Evolutionary conservation across 2,888 invertebrate genomes (phyloP).

Genomic region (Hesperia comma): DNA sequence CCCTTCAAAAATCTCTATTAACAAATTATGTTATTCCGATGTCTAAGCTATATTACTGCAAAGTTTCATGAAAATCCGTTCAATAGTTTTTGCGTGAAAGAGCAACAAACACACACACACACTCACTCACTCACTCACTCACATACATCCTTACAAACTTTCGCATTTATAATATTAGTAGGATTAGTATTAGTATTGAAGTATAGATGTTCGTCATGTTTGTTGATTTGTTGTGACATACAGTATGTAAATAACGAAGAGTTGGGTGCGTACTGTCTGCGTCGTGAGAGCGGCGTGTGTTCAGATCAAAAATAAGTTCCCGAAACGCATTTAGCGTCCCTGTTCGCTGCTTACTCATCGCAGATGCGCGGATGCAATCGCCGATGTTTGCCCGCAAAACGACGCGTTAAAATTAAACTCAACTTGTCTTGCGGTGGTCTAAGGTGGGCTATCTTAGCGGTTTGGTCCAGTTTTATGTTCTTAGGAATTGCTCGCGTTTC

Average conservation of each 20-base stretch:
- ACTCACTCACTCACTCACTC: too few relatives aligned
- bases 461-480: too few relatives aligned
- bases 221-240: constrained; percentile 6
- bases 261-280: background rate
- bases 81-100: too few relatives aligned
- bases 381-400: constrained; percentile 58
- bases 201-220: background rate
- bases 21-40: too few relatives aligned
- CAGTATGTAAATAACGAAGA: constrained; percentile 4
- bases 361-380: constrained; percentile 57
- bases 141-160: too few relatives aligned
- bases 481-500: too few relatives aligned
- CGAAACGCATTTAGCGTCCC: constrained; percentile 51
- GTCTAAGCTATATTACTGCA: too few relatives aligned
- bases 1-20: too few relatives aligned
- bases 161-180: too few relatives aligned
- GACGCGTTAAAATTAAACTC: constrained; percentile 61
- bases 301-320: constrained; percentile 53
- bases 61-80: too few relatives aligned
- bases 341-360: constrained; percentile 61
- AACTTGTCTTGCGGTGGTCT: constrained; percentile 15
- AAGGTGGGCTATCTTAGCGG: constrained; percentile 7
- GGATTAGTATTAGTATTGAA: too few relatives aligned
- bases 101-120: too few relatives aligned
- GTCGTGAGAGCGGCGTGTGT: constrained; percentile 8